These are phyloP conservation scores for Dasyprocta punctata DNA, from an alignment of 2,113 vertebrate genomes.

Conservation along the genomic window DNA sequence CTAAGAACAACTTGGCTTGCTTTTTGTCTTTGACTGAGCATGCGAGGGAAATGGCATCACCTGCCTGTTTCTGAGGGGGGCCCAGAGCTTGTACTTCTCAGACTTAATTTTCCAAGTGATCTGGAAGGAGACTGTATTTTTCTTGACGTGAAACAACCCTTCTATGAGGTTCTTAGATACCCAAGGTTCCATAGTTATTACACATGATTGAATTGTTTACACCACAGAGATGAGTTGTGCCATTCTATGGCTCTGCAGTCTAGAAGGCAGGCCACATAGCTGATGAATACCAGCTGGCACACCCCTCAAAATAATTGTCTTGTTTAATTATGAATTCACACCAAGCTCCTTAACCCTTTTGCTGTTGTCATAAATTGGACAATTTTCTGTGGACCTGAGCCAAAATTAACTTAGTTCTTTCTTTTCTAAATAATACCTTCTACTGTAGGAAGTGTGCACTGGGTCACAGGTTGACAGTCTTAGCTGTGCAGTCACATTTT, in stretches of 20 bases:
- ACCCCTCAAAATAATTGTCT: background rate
- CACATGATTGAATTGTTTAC: background rate
- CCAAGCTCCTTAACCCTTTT: background rate
- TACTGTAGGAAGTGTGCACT: accelerated
- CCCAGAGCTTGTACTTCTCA: background rate
- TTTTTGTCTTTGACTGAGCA: background rate
- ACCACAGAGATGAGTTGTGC: background rate
- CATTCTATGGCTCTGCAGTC: background rate
- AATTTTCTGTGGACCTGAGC: slow-evolving; percentile 17
- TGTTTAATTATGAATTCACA: slow-evolving; percentile 19
- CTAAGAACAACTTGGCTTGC: background rate
- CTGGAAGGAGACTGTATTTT: background rate
- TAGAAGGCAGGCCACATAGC: background rate
- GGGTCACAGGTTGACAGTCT: background rate
- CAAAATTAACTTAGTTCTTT: background rate
- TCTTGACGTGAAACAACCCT: background rate
- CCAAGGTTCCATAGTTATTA: background rate
- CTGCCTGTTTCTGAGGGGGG: background rate
- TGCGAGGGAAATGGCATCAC: background rate
- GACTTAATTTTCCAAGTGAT: background rate
- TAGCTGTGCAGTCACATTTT: background rate
- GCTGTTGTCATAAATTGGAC: background rate
- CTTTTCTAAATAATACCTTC: background rate
- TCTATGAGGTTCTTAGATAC: background rate
- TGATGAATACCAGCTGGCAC: background rate